These are phyloP conservation scores for Podilymbus podiceps DNA, from an alignment of 2,113 vertebrate genomes.

Conservation along the genomic window DNA sequence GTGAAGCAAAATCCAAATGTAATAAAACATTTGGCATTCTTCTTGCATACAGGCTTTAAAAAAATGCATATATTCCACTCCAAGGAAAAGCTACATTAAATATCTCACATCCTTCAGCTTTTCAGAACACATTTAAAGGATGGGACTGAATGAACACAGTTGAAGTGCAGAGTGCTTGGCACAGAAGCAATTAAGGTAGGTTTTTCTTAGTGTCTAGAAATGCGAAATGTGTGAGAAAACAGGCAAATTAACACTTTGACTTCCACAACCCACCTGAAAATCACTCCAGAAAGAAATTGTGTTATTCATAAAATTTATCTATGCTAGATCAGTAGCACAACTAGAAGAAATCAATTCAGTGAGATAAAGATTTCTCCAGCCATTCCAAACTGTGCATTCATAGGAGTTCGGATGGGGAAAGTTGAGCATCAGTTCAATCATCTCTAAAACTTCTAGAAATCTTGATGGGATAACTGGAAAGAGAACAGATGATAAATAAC, in stretches of 20 bases:
- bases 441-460: constrained; percentile 34
- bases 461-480: constrained; percentile 36
- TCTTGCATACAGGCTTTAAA: background rate
- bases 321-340: background rate
- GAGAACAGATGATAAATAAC: background rate
- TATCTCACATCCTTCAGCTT: background rate
- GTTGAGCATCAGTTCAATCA: background rate
- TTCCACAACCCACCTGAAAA: background rate
- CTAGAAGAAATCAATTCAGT: constrained; percentile 35
- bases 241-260: background rate
- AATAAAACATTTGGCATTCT: background rate
- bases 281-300: background rate
- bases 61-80: background rate
- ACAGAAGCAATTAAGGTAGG: background rate
- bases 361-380: constrained; percentile 38
- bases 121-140: background rate
- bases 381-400: constrained; percentile 30
- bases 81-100: background rate
- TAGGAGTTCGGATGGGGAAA: background rate
- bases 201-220: background rate
- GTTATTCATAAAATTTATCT: constrained; percentile 58
- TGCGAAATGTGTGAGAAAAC: constrained; percentile 13
- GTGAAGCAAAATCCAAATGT: background rate
- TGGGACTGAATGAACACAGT: background rate
- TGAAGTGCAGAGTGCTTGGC: background rate